These are phyloP conservation scores for Scaptomyza parva DNA, from an alignment of 2,888 invertebrate genomes.

Conservation along the genomic window DNA sequence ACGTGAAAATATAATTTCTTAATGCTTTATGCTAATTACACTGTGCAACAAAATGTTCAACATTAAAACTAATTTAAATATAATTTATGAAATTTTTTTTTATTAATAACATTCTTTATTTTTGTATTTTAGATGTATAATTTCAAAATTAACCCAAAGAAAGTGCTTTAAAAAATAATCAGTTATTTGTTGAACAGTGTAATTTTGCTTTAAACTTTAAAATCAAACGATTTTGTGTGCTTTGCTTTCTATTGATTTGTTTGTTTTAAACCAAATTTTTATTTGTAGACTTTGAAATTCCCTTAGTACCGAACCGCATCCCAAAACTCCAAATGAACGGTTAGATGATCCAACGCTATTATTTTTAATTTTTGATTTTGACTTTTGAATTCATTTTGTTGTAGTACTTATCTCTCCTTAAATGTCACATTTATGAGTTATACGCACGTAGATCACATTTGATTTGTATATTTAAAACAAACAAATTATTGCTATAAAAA, in stretches of 20 bases:
- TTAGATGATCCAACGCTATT: constrained; percentile 13
- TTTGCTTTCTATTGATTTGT: constrained; percentile 73
- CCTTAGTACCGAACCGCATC: constrained; percentile 29
- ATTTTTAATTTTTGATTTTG: constrained; percentile 1
- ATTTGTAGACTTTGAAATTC: constrained; percentile 52
- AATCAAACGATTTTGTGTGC: constrained; percentile 53
- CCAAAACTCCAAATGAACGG: constrained; percentile 25
- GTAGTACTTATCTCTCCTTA: constrained; percentile 45
- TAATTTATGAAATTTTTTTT: not conserved
- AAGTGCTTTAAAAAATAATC: not conserved
- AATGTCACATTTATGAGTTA: constrained; percentile 46
- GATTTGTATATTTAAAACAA: constrained; percentile 71
- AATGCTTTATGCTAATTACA: constrained; percentile 44
- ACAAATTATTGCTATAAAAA: constrained; percentile 65
- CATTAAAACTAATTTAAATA: constrained; percentile 3
- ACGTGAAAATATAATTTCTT: constrained; percentile 57
- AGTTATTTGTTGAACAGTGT: constrained; percentile 44
- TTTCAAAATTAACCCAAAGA: not conserved
- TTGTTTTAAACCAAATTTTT: constrained; percentile 73
- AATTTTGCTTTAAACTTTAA: constrained; percentile 15
- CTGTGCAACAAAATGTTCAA: constrained; percentile 43
- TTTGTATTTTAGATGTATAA: not conserved
- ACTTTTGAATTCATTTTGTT: constrained; percentile 7
- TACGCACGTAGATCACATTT: constrained; percentile 56
- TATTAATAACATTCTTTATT: not conserved